Evolutionary conservation across 2,797 vertebrate species (phyloP).

Genomic region (Lagorchestes hirsutus): DNA sequence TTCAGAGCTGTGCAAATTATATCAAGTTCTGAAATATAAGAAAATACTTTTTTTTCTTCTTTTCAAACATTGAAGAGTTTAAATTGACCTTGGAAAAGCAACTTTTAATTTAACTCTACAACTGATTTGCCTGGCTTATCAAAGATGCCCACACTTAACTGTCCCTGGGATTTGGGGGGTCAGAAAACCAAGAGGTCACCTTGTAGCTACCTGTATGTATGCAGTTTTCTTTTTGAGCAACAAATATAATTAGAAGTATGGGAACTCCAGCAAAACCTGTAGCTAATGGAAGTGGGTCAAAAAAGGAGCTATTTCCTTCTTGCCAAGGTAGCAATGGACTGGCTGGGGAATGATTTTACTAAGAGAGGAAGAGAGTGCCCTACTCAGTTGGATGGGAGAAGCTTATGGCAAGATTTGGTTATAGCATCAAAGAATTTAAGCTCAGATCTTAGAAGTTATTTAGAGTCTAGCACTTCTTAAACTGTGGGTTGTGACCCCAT

Average conservation of each 20-base stretch:
- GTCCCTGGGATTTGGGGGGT: neutral
- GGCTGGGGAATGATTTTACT: neutral
- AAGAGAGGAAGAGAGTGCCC: neutral
- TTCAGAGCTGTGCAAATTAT: neutral
- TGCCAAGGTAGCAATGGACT: neutral
- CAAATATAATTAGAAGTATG: neutral
- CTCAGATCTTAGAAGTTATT: neutral
- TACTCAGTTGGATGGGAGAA: neutral
- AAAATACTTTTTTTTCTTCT: neutral
- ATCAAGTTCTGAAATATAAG: neutral
- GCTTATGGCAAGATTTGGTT: neutral
- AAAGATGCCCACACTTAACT: neutral
- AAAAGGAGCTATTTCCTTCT: neutral
- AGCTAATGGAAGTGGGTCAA: neutral
- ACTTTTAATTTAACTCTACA: neutral
- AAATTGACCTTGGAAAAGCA: neutral
- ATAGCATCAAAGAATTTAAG: neutral
- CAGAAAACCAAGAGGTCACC: neutral
- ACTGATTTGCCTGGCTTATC: neutral
- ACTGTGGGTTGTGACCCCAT: too few species aligned
- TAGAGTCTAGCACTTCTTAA: too few species aligned
- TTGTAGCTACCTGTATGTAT: neutral
- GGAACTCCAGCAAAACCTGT: neutral
- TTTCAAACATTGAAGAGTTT: neutral
- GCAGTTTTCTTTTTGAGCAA: neutral